Conservation (phyloP, 2,797 vertebrate genomes). For the Natrix natrix region DNA sequence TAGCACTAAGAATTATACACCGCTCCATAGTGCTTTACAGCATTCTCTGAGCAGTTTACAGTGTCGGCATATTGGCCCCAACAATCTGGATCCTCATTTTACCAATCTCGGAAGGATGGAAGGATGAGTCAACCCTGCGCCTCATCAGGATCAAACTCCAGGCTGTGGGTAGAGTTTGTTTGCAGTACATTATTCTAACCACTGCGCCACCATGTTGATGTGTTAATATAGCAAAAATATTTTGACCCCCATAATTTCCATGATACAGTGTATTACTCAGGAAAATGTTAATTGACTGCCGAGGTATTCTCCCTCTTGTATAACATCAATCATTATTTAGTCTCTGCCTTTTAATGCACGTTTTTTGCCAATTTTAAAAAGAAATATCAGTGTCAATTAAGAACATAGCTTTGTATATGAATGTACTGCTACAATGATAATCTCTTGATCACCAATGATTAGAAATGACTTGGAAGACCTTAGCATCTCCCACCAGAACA, state of each 20-base stretch:
- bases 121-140: too few relatives aligned
- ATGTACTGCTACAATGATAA: constrained; percentile 35
- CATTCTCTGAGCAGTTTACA: too few relatives aligned
- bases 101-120: too few relatives aligned
- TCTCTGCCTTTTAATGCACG: not conserved
- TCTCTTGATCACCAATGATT: constrained; percentile 42
- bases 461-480: constrained; percentile 28
- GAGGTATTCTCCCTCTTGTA: not conserved
- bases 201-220: not conserved
- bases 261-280: accelerated
- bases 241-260: not conserved
- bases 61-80: too few relatives aligned
- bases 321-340: not conserved
- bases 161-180: too few relatives aligned
- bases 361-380: not conserved
- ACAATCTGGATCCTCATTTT: too few relatives aligned
- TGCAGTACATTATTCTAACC: too few relatives aligned
- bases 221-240: not conserved
- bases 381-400: not conserved
- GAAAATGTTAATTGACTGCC: not conserved
- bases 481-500: constrained; percentile 62
- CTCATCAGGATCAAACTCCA: too few relatives aligned
- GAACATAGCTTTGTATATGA: not conserved
- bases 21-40: not conserved
- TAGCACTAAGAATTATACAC: not conserved